Conservation (phyloP, 2,888 invertebrate genomes). For the Drosophila atripex region DNA sequence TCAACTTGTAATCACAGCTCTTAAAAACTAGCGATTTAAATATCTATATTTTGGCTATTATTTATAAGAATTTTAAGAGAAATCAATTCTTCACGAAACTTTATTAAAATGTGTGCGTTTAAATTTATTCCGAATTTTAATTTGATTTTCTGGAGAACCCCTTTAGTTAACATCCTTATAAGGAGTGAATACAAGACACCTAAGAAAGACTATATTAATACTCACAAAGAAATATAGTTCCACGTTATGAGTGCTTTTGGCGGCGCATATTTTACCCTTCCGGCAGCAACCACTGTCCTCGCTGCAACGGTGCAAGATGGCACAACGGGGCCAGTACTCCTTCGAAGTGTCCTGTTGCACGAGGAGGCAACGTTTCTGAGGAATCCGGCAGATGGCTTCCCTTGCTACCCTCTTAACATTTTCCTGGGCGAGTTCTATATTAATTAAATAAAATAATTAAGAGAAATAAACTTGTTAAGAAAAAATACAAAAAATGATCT, state of each 20-base stretch:
- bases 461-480: neutral
- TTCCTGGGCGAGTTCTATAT: constrained; percentile 78
- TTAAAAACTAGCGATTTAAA: too few relatives aligned
- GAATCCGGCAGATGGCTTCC: constrained; percentile 83
- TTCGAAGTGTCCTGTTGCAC: constrained; percentile 87
- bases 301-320: constrained; percentile 92
- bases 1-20: neutral
- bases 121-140: too few relatives aligned
- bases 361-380: constrained; percentile 90
- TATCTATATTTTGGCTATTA: neutral
- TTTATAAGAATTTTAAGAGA: neutral
- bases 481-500: constrained; percentile 47
- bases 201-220: constrained; percentile 66
- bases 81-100: too few relatives aligned
- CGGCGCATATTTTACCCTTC: constrained; percentile 90
- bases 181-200: too few relatives aligned
- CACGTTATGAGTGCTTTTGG: constrained; percentile 89
- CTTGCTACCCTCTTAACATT: constrained; percentile 76
- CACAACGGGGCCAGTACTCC: constrained; percentile 93
- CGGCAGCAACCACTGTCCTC: constrained; percentile 95
- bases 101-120: too few relatives aligned
- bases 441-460: neutral
- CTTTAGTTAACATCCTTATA: too few relatives aligned
- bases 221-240: constrained; percentile 93
- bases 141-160: too few relatives aligned